Base-by-base conservation (phyloP, 1,140 invertebrate genomes). In the Bombus fervidus region DNA sequence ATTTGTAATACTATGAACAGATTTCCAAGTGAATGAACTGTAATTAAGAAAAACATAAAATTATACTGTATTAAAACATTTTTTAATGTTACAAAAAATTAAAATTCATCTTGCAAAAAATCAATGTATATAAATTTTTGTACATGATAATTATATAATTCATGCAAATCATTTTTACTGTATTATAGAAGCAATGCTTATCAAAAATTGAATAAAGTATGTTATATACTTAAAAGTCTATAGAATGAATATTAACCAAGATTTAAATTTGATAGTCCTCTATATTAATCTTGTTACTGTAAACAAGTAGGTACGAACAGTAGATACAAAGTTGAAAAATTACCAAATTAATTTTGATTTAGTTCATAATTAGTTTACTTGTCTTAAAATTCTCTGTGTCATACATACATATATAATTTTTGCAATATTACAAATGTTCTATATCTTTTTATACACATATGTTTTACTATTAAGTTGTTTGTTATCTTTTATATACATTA, bases 91-190 rank as follows among this genome's bases (percentile, higher is more conserved):
- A 41, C 2, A 39, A 39, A n/a, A 5, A 41, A 41, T 41, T 71
- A 71, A 71, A 41, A 41, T 13, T 71, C 37, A n/a, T 71, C 22
- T 69, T 69, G 12, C 3, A n/a, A 28, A 18, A 71, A 41, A 41
- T 15, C 39, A 74, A 47, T 74, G 72, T 74, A 74, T 47, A 74
- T 74, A 74, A 41, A 18, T 47, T 74, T 74, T 47, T 74, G 25
- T 74, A 74, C 72, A 31, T 22, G 1, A 47, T 34, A 31, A 73
- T 73, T 71, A 71, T 69, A 69, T 69, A 69, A 39, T 69, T 69
- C 68, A 39, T 69, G 68, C 1, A 47, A 75, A 59, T 59, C 13
- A 59, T 76, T 59, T 41, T 73, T 73, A 73, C 22, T 43, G 41
- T 73, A 73, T 43, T 9, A 73, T 73, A 43, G 72, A 73, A 73